A percentile compares a stretch with the other conserved stretches of the same genome.
phyloP scores from a whole-genome alignment of 1,140 invertebrate species.

The Parapsyche elsis region DNA sequence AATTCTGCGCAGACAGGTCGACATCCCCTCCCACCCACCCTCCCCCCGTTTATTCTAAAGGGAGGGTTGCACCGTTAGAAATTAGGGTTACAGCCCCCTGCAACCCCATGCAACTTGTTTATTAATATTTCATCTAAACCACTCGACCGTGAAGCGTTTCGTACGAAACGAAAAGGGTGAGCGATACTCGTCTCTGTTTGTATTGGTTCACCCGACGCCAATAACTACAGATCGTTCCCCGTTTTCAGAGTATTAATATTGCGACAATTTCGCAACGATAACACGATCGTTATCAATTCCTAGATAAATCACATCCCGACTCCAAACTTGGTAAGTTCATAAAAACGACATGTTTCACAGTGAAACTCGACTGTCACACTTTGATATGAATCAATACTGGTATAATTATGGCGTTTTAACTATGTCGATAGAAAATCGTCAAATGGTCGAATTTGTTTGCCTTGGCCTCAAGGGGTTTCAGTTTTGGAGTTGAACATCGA shows the following conservation, averaged over 20 bases:
- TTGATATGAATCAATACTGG: too few relatives aligned
- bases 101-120: constrained; percentile 53
- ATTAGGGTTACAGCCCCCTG: constrained; percentile 52
- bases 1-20: constrained; percentile 41
- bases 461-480: background rate
- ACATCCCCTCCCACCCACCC: constrained; percentile 4
- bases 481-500: constrained; percentile 40
- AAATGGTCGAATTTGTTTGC: constrained; percentile 8
- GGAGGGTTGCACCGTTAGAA: constrained; percentile 41
- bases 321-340: too few relatives aligned
- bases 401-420: background rate
- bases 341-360: too few relatives aligned
- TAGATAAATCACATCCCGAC: too few relatives aligned
- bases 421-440: background rate
- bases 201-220: constrained; percentile 32
- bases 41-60: too few relatives aligned
- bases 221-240: constrained; percentile 15
- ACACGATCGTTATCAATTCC: too few relatives aligned
- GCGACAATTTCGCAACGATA: too few relatives aligned
- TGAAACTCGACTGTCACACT: too few relatives aligned
- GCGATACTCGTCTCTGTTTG: constrained; percentile 29
- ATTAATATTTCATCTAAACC: constrained; percentile 55
- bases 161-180: constrained; percentile 22
- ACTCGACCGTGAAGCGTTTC: constrained; percentile 49
- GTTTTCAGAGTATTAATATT: background rate